Percentiles rank a stretch among this genome's conserved stretches.
phyloP scores from a whole-genome alignment of 2,797 vertebrate genomes.

The Monodelphis domestica region DNA sequence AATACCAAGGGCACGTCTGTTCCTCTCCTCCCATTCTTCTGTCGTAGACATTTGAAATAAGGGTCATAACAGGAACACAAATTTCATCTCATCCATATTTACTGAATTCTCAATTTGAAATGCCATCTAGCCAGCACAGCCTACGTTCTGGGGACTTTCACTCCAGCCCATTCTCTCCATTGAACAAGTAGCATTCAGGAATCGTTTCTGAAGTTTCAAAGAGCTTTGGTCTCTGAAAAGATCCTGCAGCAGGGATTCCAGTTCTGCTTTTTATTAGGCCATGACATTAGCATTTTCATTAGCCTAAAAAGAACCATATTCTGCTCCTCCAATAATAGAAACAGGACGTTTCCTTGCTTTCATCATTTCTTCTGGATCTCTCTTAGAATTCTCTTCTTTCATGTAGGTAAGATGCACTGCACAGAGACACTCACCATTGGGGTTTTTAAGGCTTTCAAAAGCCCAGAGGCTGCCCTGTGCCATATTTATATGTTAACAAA shows the following conservation, averaged over 20 bases:
- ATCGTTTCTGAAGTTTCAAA: slow-evolving; percentile 69
- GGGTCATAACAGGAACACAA: neutral
- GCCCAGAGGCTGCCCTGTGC: neutral
- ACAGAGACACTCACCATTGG: neutral
- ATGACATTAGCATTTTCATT: slow-evolving; percentile 64
- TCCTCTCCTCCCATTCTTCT: neutral
- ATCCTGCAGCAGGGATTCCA: slow-evolving; percentile 72
- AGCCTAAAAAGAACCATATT: slow-evolving; percentile 76
- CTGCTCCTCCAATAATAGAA: slow-evolving; percentile 57
- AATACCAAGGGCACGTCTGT: slow-evolving; percentile 46
- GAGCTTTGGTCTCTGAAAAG: slow-evolving; percentile 75
- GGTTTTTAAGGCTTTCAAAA: neutral
- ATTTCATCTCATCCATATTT: slow-evolving; percentile 29
- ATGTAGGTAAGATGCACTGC: slow-evolving; percentile 49
- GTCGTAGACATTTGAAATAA: neutral
- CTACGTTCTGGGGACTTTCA: slow-evolving; percentile 45
- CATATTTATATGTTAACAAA: slow-evolving; percentile 3
- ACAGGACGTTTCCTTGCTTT: slow-evolving; percentile 48
- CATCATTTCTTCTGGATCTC: neutral
- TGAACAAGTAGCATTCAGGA: slow-evolving; percentile 53
- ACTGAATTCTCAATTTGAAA: neutral
- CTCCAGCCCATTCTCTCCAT: slow-evolving; percentile 31
- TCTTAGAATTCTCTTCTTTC: slow-evolving; percentile 4
- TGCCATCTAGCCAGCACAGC: slow-evolving; percentile 31
- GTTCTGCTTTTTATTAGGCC: slow-evolving; percentile 81